These are phyloP conservation scores for Tipula lateralis DNA, from an alignment of 2,888 invertebrate genomes.

Conservation along the genomic window DNA sequence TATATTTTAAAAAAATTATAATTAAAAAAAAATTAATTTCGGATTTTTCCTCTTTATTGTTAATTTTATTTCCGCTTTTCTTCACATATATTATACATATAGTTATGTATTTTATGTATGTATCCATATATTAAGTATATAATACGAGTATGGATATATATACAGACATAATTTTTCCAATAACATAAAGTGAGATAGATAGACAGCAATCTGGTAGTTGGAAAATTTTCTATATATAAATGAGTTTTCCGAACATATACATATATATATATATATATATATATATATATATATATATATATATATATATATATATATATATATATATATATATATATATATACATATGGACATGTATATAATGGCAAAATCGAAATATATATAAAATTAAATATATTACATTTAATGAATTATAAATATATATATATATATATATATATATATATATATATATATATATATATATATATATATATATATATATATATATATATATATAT, in stretches of 20 bases:
- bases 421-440: background rate
- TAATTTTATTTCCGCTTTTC: slow-evolving; percentile 1
- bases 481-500: background rate
- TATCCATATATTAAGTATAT: background rate
- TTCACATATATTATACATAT: slow-evolving; percentile 12
- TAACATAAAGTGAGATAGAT: background rate
- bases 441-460: background rate
- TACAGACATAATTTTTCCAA: background rate
- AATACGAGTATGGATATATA: slow-evolving; percentile 6
- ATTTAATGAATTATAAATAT: background rate
- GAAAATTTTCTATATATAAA: background rate
- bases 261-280: background rate
- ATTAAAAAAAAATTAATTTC: background rate
- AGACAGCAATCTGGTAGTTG: slow-evolving; percentile 9
- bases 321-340: background rate
- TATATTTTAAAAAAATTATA: background rate
- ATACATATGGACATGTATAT: background rate
- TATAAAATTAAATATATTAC: slow-evolving; percentile 2
- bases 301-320: background rate
- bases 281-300: background rate
- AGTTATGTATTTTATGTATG: background rate
- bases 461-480: background rate
- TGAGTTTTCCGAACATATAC: background rate
- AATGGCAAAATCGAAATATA: slow-evolving; percentile 7
- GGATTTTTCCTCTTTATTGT: background rate